Evolutionary conservation across 1,140 invertebrate genomes (phyloP).

Genomic region (Drosophila lacertosa): DNA sequence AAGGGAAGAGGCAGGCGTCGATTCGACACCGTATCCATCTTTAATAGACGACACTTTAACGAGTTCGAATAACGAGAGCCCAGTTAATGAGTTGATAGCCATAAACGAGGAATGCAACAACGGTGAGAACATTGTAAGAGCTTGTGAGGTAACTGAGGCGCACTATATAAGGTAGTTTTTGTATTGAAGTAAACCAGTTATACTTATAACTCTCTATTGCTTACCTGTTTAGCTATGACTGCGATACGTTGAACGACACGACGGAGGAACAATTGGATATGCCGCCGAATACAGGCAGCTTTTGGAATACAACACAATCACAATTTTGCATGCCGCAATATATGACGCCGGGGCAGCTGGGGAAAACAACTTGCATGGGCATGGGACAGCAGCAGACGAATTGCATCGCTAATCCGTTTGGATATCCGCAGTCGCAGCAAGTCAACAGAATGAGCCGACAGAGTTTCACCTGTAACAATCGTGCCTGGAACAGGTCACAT

Average conservation of each 20-base stretch:
- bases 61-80: too few species aligned
- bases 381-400: neutral
- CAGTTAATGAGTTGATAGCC: neutral
- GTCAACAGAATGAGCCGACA: neutral
- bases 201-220: neutral
- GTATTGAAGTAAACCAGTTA: neutral
- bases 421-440: neutral
- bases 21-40: too few species aligned
- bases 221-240: neutral
- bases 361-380: neutral
- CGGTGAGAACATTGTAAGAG: slow-evolving; percentile 21
- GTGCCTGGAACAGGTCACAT: slow-evolving; percentile 1
- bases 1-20: too few species aligned
- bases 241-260: neutral
- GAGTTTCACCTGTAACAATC: neutral
- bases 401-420: neutral
- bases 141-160: slow-evolving; percentile 59
- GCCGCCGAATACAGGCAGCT: neutral
- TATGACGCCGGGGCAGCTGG: slow-evolving; percentile 1
- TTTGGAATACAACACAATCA: neutral
- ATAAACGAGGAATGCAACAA: neutral
- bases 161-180: slow-evolving; percentile 42
- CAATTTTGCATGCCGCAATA: slow-evolving; percentile 2
- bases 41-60: too few species aligned
- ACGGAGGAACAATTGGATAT: neutral